Evolutionary conservation across 1,140 invertebrate genomes (phyloP).

Genomic region (Drosophila kanapiae): DNA sequence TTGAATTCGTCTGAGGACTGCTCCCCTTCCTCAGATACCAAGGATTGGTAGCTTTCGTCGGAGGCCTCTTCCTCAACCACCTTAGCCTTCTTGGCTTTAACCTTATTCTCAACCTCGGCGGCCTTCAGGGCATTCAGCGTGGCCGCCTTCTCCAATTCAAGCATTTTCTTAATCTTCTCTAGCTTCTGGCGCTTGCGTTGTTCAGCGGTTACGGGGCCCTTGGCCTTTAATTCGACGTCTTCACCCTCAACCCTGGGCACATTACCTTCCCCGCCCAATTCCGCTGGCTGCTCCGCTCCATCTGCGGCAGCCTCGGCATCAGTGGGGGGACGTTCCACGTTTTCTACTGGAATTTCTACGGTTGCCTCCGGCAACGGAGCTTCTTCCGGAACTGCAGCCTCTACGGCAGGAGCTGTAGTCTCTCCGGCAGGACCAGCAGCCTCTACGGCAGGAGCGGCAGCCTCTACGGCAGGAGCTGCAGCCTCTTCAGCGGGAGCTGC

Average conservation of each 20-base stretch:
- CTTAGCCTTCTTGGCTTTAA: not conserved
- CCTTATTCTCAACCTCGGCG: not conserved
- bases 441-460: not conserved
- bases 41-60: not conserved
- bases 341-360: not conserved
- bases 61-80: not conserved
- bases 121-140: not conserved
- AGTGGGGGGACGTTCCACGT: not conserved
- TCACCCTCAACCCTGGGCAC: not conserved
- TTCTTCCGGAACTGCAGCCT: not conserved
- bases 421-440: not conserved
- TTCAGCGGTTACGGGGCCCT: not conserved
- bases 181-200: slow-evolving; percentile 27
- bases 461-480: not conserved
- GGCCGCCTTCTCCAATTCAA: slow-evolving; percentile 3
- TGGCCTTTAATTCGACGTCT: not conserved
- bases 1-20: slow-evolving; percentile 9
- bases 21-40: not conserved
- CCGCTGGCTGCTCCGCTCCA: not conserved
- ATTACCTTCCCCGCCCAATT: not conserved
- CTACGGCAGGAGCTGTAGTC: not conserved
- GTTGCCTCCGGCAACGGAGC: not conserved
- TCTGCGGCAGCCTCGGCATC: not conserved
- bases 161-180: slow-evolving; percentile 9
- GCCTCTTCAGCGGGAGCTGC: not conserved